These are phyloP conservation scores for Propithecus deckenii DNA, from an alignment of 2,797 vertebrate genomes.

Conservation along the genomic window DNA sequence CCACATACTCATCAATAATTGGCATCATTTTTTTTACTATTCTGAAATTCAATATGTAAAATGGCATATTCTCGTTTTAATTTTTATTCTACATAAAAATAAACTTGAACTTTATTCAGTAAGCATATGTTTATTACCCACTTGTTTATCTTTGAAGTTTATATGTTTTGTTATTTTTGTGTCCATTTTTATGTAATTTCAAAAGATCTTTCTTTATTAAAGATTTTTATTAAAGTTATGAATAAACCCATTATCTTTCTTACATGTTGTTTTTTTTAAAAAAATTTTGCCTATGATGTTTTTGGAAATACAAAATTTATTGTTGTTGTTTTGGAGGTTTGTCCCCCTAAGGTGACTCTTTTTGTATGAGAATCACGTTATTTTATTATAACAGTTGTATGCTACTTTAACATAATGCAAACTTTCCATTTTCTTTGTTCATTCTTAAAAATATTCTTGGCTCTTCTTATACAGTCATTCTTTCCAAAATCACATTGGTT, in stretches of 20 bases:
- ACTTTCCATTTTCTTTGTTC: neutral
- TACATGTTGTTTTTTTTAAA: neutral
- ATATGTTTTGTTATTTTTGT: neutral
- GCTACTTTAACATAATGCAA: neutral
- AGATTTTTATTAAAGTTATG: neutral
- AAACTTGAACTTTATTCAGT: neutral
- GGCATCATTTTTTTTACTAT: neutral
- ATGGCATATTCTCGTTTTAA: neutral
- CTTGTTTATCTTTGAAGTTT: neutral
- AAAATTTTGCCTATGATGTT: neutral
- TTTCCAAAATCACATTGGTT: neutral
- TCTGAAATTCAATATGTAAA: neutral
- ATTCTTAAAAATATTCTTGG: neutral
- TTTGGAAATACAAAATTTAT: neutral
- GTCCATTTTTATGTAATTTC: neutral
- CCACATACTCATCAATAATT: neutral
- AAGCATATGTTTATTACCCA: neutral
- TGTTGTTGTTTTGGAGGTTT: neutral
- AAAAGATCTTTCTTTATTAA: neutral
- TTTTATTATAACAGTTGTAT: neutral
- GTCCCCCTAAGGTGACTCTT: neutral
- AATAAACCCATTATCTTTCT: neutral
- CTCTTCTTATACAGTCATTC: constrained; percentile 21
- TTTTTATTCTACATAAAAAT: neutral
- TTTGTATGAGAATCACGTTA: neutral